phyloP scores from a whole-genome alignment of 2,113 vertebrate species.

The Parus major region DNA sequence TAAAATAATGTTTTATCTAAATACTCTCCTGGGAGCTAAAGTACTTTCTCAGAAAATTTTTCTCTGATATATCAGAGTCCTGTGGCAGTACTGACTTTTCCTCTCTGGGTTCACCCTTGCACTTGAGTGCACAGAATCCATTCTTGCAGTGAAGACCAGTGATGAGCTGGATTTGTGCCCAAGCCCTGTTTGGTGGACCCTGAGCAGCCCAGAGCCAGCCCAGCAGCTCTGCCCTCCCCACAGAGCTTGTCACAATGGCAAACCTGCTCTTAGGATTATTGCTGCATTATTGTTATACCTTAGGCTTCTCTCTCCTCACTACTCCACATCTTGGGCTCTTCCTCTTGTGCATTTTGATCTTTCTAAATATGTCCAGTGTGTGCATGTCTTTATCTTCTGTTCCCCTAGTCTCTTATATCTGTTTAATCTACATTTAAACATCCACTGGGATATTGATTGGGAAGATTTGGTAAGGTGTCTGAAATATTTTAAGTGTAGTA shows the following conservation, averaged over 20 bases:
- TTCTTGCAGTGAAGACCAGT: background rate
- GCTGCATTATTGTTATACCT: background rate
- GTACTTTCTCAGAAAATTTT: background rate
- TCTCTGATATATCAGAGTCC: background rate
- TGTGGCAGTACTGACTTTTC: background rate
- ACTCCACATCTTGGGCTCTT: background rate
- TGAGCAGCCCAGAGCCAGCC: background rate
- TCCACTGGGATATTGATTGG: background rate
- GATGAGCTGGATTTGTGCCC: background rate
- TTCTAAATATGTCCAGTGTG: background rate
- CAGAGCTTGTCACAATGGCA: rapidly evolving
- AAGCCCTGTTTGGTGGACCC: background rate
- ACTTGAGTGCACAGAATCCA: rapidly evolving
- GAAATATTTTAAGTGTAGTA: background rate
- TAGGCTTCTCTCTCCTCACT: background rate
- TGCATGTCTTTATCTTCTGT: background rate
- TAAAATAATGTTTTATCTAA: constrained; percentile 33
- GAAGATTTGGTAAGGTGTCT: background rate
- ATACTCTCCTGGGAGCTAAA: background rate
- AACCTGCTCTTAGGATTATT: background rate
- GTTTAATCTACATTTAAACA: background rate
- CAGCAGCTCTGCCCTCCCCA: background rate
- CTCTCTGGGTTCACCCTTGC: background rate
- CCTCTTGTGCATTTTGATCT: background rate
- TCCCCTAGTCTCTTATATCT: background rate